These are phyloP conservation scores for Odontocerum albicorne DNA, from an alignment of 2,888 invertebrate species.

Conservation along the genomic window DNA sequence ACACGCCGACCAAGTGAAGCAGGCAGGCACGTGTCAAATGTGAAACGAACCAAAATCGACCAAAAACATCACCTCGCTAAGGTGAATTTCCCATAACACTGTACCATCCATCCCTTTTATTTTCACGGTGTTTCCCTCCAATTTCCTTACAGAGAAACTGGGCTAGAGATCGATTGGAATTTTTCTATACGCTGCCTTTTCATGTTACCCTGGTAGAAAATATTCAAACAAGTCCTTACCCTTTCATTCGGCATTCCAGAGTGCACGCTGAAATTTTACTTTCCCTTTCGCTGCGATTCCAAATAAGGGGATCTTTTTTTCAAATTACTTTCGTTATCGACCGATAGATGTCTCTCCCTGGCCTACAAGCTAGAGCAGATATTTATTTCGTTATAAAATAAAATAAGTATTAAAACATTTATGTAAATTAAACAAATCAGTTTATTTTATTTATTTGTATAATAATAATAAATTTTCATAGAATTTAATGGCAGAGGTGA, in stretches of 20 bases:
- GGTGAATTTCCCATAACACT: not conserved
- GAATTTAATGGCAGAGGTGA: too few relatives aligned
- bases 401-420: too few relatives aligned
- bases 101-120: not conserved
- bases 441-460: too few relatives aligned
- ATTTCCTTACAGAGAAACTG: not conserved
- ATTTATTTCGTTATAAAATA: too few relatives aligned
- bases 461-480: too few relatives aligned
- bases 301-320: not conserved
- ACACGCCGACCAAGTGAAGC: too few relatives aligned
- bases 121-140: conserved; percentile 1
- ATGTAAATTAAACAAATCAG: too few relatives aligned
- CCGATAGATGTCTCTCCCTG: not conserved
- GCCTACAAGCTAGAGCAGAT: too few relatives aligned
- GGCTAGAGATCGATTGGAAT: conserved; percentile 6
- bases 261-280: conserved; percentile 25
- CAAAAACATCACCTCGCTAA: too few relatives aligned
- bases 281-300: conserved; percentile 18
- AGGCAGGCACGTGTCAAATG: too few relatives aligned
- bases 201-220: conserved; percentile 42
- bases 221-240: conserved; percentile 49
- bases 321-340: not conserved
- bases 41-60: not conserved
- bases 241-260: conserved; percentile 44
- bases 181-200: conserved; percentile 13